phyloP scores from a whole-genome alignment of 2,888 invertebrate species.

The Melolontha melolontha region DNA sequence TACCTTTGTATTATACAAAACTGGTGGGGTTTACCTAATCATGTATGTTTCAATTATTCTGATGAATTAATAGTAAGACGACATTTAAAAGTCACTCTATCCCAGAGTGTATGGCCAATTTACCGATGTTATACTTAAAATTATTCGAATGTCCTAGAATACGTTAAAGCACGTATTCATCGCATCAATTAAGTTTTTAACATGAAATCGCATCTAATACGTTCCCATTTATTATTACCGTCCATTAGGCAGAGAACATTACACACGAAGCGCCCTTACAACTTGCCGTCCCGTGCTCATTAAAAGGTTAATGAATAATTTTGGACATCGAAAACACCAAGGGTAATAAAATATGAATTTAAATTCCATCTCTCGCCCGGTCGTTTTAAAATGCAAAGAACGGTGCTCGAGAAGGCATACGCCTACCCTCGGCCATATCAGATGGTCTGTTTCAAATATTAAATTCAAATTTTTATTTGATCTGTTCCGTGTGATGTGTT shows the following conservation, averaged over 20 bases:
- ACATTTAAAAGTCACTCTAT: no score
- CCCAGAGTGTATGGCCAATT: no score
- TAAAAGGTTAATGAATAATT: slow-evolving; percentile 38
- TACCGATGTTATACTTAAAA: not conserved
- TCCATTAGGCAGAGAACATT: slow-evolving; percentile 1
- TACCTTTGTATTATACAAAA: no score
- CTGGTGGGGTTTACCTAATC: no score
- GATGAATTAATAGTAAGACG: no score
- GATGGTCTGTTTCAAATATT: slow-evolving; percentile 28
- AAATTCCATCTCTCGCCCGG: slow-evolving; percentile 21
- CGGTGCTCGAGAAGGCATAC: slow-evolving; percentile 1
- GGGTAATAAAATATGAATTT: slow-evolving; percentile 39
- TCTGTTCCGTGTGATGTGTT: slow-evolving; percentile 15
- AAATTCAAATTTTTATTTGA: slow-evolving; percentile 34
- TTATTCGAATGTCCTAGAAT: not conserved
- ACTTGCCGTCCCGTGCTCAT: not conserved
- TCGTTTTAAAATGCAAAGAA: slow-evolving; percentile 28
- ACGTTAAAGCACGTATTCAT: slow-evolving; percentile 13
- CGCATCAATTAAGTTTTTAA: slow-evolving; percentile 34
- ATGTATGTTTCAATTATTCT: no score
- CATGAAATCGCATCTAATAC: slow-evolving; percentile 26
- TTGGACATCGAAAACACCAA: slow-evolving; percentile 20
- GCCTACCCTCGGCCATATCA: slow-evolving; percentile 6
- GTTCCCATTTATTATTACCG: not conserved
- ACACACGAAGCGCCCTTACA: slow-evolving; percentile 13